Conservation (phyloP, 2,113 vertebrate species). For the Takifugu flavidus region DNA sequence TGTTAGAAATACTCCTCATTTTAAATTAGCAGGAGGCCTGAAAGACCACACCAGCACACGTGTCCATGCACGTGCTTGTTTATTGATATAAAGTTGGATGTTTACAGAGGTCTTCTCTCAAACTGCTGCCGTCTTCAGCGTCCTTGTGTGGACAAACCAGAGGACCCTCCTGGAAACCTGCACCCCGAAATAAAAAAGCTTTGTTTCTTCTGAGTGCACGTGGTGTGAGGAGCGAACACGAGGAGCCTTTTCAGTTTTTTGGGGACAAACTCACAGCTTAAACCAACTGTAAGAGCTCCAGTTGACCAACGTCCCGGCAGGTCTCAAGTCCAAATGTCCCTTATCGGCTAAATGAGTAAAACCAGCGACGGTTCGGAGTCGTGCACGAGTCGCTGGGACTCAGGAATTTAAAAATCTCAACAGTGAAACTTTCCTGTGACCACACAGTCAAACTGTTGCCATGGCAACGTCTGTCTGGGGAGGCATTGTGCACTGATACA, state of each 20-base stretch:
- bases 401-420: not conserved
- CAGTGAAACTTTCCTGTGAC: not conserved
- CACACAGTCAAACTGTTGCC: too few relatives aligned
- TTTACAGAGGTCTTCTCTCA: not conserved
- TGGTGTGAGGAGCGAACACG: too few relatives aligned
- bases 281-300: too few relatives aligned
- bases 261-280: too few relatives aligned
- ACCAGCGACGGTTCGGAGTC: slow-evolving; percentile 6
- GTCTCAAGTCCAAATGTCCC: too few relatives aligned
- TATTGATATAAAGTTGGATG: not conserved
- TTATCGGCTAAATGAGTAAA: too few relatives aligned
- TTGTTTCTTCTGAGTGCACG: not conserved
- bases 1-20: not conserved
- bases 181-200: not conserved
- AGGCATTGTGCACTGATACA: not conserved
- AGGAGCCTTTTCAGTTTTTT: too few relatives aligned
- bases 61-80: not conserved
- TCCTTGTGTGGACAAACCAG: too few relatives aligned
- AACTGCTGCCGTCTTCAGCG: too few relatives aligned
- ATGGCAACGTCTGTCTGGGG: not conserved
- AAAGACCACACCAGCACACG: not conserved
- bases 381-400: slow-evolving; percentile 21
- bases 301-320: too few relatives aligned
- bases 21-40: not conserved
- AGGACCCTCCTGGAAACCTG: too few relatives aligned